Conservation (phyloP, 2,797 vertebrate species). For the Ambastaia sidthimunki region DNA sequence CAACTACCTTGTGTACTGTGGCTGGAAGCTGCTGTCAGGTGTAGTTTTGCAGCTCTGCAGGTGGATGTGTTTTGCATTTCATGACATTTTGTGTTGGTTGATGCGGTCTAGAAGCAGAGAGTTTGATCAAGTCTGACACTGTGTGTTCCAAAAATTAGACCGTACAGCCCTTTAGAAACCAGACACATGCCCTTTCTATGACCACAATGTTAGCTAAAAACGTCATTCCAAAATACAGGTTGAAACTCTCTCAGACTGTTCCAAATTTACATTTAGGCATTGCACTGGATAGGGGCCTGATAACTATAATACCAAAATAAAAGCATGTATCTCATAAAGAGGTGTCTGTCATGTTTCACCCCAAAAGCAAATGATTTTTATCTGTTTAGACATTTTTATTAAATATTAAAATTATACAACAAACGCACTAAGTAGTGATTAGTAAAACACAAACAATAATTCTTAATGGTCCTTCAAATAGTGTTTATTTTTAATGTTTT, state of each 20-base stretch:
- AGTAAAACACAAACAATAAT: neutral
- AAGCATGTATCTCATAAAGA: neutral
- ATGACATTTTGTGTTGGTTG: constrained; percentile 79
- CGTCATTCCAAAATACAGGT: neutral
- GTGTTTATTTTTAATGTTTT: too few species aligned
- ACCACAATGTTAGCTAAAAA: neutral
- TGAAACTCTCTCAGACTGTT: neutral
- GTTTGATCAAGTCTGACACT: neutral
- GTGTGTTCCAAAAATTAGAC: neutral
- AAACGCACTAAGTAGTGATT: too few species aligned
- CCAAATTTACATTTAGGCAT: neutral
- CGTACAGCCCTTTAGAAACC: neutral
- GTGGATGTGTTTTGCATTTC: constrained; percentile 2
- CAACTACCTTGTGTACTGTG: neutral
- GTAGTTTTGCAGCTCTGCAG: neutral
- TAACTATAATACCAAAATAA: constrained; percentile 1
- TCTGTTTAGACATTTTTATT: too few species aligned
- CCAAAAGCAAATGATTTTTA: neutral
- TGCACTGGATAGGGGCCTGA: neutral
- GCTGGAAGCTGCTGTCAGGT: neutral
- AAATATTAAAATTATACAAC: too few species aligned
- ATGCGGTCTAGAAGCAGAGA: neutral
- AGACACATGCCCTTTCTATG: neutral
- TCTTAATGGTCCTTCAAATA: neutral
- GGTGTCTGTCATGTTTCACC: neutral